These are phyloP conservation scores for Corvus hawaiiensis DNA, from an alignment of 2,113 vertebrate species.

Conservation along the genomic window DNA sequence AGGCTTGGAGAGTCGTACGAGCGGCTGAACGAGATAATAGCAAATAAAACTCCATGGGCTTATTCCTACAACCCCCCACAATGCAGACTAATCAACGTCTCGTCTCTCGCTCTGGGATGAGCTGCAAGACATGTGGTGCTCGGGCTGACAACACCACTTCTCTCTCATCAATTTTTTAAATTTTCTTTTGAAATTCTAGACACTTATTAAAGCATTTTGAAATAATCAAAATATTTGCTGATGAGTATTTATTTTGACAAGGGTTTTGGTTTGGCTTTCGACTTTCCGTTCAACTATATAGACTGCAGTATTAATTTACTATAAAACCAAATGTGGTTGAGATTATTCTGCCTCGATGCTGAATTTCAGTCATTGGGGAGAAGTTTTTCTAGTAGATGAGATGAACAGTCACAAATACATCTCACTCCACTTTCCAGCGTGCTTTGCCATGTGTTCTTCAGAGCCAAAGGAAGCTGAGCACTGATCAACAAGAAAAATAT, in stretches of 20 bases:
- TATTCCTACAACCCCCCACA: background rate
- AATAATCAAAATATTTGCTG: slow-evolving; percentile 79
- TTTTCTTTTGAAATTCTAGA: slow-evolving; percentile 42
- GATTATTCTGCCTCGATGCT: slow-evolving; percentile 27
- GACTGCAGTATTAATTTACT: slow-evolving; percentile 58
- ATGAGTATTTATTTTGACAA: slow-evolving; percentile 82
- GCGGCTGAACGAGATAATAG: background rate
- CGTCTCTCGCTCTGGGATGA: background rate
- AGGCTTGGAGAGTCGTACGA: background rate
- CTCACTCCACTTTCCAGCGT: background rate
- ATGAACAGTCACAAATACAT: slow-evolving; percentile 16
- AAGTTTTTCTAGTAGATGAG: slow-evolving; percentile 30
- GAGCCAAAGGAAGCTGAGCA: background rate
- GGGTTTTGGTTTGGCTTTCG: slow-evolving; percentile 60
- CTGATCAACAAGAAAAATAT: background rate
- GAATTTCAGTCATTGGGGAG: slow-evolving; percentile 26
- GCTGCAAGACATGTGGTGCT: background rate
- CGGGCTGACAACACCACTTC: background rate
- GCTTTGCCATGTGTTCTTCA: slow-evolving; percentile 11
- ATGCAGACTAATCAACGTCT: background rate
- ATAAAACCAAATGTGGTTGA: slow-evolving; percentile 58
- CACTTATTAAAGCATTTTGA: slow-evolving; percentile 68
- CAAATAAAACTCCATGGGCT: background rate
- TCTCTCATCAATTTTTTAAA: background rate
- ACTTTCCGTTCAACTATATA: slow-evolving; percentile 56